Evolutionary conservation across 2,113 vertebrate species (phyloP), one percentile per base, ranked within the genome.

Genomic region (Athene cunicularia): DNA sequence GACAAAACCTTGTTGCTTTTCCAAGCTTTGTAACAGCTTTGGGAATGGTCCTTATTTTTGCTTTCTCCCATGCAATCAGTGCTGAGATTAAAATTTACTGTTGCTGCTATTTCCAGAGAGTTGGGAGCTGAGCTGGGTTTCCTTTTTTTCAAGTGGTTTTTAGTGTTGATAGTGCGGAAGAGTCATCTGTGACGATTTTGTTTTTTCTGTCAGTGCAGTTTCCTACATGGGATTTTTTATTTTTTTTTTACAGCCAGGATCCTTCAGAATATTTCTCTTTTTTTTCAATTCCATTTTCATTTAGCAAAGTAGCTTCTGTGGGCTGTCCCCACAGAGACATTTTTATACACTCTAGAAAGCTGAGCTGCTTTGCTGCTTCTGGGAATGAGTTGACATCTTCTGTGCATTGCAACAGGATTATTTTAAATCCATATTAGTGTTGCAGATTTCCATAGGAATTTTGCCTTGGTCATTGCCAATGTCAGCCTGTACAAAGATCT

Each of bases 181-280:
- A 94, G 68, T 95, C 82, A 93, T 93, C 87, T 83, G 88, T 76
- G 85, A 90, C 82, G 90, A 95, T 86, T 93, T 63, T n/a, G 55
- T 68, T 92, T 96, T 74, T 88, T 86, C 94, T 95, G 86, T 92
- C 94, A 91, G 41, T 86, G 72, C 62, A 3, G 22, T 83, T 97
- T 96, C 94, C 94, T 89, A 91, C 92, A 86, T 64, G 79, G 43
- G 64, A 80, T 92, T 95, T 96, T 97, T 96, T n/a, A n/a, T n/a
- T 39, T 39, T 39, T 39, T 39, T 97, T 97, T 97, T 96, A 82
- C 41, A 82, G 89, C 27, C 63, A 94, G 23, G 72, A 94, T 84
- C 67, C 71, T 95, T 95, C 76, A 90, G 77, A 84, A 93, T 95
- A 84, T 66, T 81, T 90, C 37, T 83, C 67, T 67, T 68, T 68